Evolutionary conservation across 2,888 invertebrate genomes (phyloP).

Genomic region (Odiellus spinosus): DNA sequence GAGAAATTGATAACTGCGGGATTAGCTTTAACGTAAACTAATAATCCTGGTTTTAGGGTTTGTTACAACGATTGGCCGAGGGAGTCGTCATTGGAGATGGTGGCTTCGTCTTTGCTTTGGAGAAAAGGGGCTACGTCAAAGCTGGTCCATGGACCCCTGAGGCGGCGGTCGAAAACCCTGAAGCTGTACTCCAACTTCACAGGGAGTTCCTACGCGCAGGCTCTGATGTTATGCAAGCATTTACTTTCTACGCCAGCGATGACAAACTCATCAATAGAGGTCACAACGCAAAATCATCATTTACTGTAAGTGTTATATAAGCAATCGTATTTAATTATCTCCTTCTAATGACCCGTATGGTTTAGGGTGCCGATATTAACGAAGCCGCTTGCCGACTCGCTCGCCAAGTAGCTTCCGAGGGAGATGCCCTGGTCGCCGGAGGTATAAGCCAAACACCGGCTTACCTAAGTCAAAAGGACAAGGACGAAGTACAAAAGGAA

Average conservation of each 20-base stretch:
- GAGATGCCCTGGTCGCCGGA: slow-evolving; percentile 28
- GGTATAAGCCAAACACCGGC: slow-evolving; percentile 30
- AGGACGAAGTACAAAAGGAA: slow-evolving; percentile 25
- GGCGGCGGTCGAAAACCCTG: slow-evolving; percentile 30
- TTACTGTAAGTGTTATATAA: slow-evolving; percentile 21
- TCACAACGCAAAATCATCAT: slow-evolving; percentile 24
- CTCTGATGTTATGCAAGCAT: slow-evolving; percentile 32
- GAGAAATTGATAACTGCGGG: too few species aligned
- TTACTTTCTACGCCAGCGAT: slow-evolving; percentile 33
- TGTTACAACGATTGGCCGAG: slow-evolving; percentile 28
- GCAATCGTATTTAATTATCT: too few species aligned
- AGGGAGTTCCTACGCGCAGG: slow-evolving; percentile 32
- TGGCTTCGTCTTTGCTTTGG: slow-evolving; percentile 33
- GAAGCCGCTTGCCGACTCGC: slow-evolving; percentile 29
- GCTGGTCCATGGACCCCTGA: slow-evolving; percentile 36
- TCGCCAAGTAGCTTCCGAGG: slow-evolving; percentile 28
- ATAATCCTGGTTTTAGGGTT: slow-evolving; percentile 12
- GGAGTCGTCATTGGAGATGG: slow-evolving; percentile 32
- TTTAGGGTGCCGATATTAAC: slow-evolving; percentile 28
- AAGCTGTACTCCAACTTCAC: slow-evolving; percentile 30
- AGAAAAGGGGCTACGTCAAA: slow-evolving; percentile 33
- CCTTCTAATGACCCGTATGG: background rate
- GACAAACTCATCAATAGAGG: slow-evolving; percentile 31
- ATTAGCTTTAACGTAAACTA: too few species aligned
- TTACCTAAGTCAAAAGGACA: slow-evolving; percentile 27